Percentiles rank a stretch among this genome's conserved stretches.
Conservation (phyloP, 2,888 invertebrate genomes). For the Lampropteryx suffumata region DNA sequence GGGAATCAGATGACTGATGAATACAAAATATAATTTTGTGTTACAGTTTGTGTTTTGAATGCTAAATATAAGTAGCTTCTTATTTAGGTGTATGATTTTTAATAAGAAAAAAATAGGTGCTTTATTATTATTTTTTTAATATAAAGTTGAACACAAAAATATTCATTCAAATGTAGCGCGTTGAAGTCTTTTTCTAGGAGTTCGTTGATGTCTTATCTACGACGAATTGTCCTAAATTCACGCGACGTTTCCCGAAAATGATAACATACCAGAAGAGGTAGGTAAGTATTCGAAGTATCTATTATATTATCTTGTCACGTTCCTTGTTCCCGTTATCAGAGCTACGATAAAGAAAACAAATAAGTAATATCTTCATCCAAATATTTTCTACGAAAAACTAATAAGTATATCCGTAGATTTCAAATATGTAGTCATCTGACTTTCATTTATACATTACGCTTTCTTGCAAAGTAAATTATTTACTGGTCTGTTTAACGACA, state of each 20-base stretch:
- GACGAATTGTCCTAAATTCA: constrained; percentile 11
- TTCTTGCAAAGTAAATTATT: constrained; percentile 29
- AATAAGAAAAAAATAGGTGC: too few relatives aligned
- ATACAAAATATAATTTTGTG: too few relatives aligned
- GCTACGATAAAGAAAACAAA: constrained; percentile 39
- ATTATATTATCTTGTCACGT: constrained; percentile 21
- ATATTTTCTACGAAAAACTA: constrained; percentile 25
- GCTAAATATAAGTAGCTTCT: too few relatives aligned
- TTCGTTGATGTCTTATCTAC: constrained; percentile 26
- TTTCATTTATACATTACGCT: constrained; percentile 19
- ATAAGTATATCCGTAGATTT: constrained; percentile 22
- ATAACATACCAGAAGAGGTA: constrained; percentile 25
- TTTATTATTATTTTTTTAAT: background rate
- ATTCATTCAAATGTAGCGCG: background rate
- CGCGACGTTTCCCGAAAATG: constrained; percentile 23
- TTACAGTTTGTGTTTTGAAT: too few relatives aligned
- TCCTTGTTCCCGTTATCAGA: constrained; percentile 28
- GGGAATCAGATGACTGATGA: too few relatives aligned
- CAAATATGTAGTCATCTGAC: constrained; percentile 8
- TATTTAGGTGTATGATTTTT: too few relatives aligned
- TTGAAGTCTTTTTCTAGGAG: constrained; percentile 1
- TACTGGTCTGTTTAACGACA: constrained; percentile 30
- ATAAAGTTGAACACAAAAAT: background rate
- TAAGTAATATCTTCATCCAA: constrained; percentile 25
- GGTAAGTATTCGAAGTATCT: constrained; percentile 23